Evolutionary conservation across 2,113 vertebrate genomes (phyloP).

Genomic region (Colius striatus): DNA sequence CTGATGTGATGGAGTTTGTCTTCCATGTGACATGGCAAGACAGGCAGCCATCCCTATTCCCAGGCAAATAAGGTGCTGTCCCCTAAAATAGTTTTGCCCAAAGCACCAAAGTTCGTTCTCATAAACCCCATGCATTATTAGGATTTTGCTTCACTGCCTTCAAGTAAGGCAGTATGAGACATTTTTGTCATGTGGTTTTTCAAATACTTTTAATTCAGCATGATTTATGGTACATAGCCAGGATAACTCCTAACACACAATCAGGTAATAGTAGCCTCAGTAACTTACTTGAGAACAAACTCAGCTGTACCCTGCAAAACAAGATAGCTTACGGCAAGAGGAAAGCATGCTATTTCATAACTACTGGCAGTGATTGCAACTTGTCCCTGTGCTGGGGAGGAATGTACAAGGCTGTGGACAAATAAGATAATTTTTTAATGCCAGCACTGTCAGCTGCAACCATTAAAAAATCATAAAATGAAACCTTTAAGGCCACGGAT

Average conservation of each 20-base stretch:
- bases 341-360: not conserved
- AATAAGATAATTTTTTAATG: not conserved
- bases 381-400: not conserved
- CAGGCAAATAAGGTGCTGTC: not conserved
- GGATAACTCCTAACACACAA: not conserved
- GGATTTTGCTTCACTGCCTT: not conserved
- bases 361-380: not conserved
- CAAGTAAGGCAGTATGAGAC: not conserved
- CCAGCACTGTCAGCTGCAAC: not conserved
- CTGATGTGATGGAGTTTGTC: not conserved
- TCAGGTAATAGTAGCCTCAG: accelerated
- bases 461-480: not conserved
- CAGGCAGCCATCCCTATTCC: not conserved
- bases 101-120: not conserved
- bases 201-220: not conserved
- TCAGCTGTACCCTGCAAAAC: not conserved
- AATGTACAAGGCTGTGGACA: not conserved
- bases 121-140: not conserved
- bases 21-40: not conserved
- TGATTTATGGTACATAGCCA: not conserved
- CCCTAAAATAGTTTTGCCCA: not conserved
- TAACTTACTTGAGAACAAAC: not conserved
- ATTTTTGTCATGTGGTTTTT: not conserved
- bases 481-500: not conserved
- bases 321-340: not conserved